Evolutionary conservation across 1,140 invertebrate species (phyloP).

Genomic region (Drosophila kepulauana): DNA sequence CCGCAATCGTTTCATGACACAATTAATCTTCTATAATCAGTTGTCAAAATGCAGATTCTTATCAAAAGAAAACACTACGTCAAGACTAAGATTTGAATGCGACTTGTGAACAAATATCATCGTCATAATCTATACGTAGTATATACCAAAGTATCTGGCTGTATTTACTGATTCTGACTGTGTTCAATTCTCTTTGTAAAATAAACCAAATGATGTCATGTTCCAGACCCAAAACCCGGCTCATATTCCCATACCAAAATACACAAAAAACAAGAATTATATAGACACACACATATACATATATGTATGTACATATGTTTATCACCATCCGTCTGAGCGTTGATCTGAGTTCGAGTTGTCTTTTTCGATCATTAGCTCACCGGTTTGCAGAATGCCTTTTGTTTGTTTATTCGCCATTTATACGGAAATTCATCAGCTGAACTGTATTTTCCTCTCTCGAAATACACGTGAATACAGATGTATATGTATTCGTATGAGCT

Average conservation of each 20-base stretch:
- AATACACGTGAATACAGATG: constrained; percentile 8
- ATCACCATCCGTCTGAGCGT: constrained; percentile 38
- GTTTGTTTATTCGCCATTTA: constrained; percentile 45
- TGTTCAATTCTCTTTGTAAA: constrained; percentile 18
- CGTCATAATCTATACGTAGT: constrained; percentile 6
- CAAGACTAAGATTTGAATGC: constrained; percentile 29
- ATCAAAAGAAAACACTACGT: constrained; percentile 25
- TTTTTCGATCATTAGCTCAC: constrained; percentile 74
- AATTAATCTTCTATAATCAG: constrained; percentile 26
- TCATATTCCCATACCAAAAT: constrained; percentile 49
- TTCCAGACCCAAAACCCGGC: constrained; percentile 45
- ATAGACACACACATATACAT: too few species aligned
- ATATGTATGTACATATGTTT: background rate
- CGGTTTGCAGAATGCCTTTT: constrained; percentile 50
- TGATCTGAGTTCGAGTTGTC: constrained; percentile 45
- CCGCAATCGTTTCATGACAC: background rate
- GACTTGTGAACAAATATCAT: constrained; percentile 34
- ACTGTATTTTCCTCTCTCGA: constrained; percentile 29
- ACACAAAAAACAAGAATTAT: constrained; percentile 9
- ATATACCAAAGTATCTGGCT: background rate
- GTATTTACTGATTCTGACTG: constrained; percentile 7
- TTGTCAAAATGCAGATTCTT: constrained; percentile 12
- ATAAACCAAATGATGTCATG: constrained; percentile 71
- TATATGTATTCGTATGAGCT: constrained; percentile 48
- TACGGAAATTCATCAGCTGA: constrained; percentile 61